A percentile compares a stretch with the other conserved stretches of the same genome.
Evolutionary conservation across 35 echinoderm and acorn worm species (phyloP).

Genomic region (Ophioderma brevispina): DNA sequence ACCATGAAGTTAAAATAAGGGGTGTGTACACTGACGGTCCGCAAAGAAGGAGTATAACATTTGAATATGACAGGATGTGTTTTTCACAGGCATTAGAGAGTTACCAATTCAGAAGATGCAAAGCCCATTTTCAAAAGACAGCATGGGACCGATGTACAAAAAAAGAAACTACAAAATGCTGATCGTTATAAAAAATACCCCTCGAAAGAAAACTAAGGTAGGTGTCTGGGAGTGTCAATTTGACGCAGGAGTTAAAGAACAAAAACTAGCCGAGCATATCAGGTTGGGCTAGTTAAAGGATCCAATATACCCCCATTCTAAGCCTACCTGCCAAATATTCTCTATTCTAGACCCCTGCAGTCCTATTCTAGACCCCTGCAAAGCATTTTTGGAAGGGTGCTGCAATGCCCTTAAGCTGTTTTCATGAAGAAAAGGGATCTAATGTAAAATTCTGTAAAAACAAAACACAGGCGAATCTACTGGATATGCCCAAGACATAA

Average conservation of each 20-base stretch:
- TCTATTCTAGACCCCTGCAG: too few species aligned
- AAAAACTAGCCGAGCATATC: neutral
- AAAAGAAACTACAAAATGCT: neutral
- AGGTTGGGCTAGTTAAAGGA: neutral
- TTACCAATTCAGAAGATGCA: neutral
- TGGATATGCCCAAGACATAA: neutral
- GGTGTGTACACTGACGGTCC: too few species aligned
- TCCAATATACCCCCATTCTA: neutral
- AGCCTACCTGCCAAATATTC: too few species aligned
- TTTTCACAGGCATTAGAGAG: neutral
- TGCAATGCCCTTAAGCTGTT: conserved; percentile 23
- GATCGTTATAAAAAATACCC: neutral
- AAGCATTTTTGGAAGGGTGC: conserved; percentile 54
- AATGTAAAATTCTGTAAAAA: conserved; percentile 21
- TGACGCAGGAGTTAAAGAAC: neutral
- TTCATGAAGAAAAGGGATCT: neutral
- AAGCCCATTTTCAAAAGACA: neutral
- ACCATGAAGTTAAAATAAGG: too few species aligned
- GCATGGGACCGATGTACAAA: neutral
- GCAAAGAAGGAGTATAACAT: too few species aligned
- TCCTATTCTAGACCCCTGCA: neutral
- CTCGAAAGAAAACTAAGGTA: neutral
- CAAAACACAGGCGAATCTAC: conserved; percentile 2
- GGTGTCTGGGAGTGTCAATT: neutral
- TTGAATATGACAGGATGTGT: too few species aligned